These are phyloP conservation scores for Brenthis daphne DNA, from an alignment of 2,888 invertebrate genomes.

Conservation along the genomic window DNA sequence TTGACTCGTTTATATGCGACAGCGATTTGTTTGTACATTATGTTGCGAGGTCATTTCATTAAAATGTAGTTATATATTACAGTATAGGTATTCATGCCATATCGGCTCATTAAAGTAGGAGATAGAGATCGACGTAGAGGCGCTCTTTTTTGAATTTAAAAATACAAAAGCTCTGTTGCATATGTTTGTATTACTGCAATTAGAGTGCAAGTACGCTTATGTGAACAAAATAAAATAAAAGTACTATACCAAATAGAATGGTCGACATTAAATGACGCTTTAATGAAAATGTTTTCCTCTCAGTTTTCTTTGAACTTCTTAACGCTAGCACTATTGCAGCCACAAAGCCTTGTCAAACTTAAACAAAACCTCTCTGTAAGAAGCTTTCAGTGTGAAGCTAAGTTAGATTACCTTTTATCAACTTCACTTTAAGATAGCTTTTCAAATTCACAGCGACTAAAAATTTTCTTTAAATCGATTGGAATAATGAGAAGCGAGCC, in stretches of 20 bases:
- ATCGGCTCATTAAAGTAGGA: no score
- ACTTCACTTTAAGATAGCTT: slow-evolving; percentile 15
- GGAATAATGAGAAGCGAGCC: background rate
- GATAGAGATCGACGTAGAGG: no score
- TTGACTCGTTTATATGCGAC: slow-evolving; percentile 6
- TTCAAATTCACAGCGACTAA: background rate
- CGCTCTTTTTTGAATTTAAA: no score
- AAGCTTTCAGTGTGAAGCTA: slow-evolving; percentile 24
- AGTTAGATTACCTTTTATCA: slow-evolving; percentile 26
- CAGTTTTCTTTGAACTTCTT: slow-evolving; percentile 19
- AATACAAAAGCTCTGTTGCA: no score
- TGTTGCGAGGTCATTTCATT: background rate
- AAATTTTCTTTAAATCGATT: background rate
- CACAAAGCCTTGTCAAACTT: slow-evolving; percentile 20
- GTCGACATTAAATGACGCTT: background rate
- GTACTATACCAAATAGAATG: no score
- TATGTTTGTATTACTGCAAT: background rate
- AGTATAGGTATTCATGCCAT: no score
- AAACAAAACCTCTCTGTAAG: slow-evolving; percentile 28
- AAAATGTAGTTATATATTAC: no score
- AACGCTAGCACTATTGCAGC: slow-evolving; percentile 8
- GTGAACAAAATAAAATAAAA: slow-evolving; percentile 10
- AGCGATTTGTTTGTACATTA: background rate
- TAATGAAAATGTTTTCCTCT: slow-evolving; percentile 7
- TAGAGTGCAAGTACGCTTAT: background rate